These are phyloP conservation scores for Aselliscus stoliczkanus DNA, from an alignment of 2,797 vertebrate species.

Conservation along the genomic window DNA sequence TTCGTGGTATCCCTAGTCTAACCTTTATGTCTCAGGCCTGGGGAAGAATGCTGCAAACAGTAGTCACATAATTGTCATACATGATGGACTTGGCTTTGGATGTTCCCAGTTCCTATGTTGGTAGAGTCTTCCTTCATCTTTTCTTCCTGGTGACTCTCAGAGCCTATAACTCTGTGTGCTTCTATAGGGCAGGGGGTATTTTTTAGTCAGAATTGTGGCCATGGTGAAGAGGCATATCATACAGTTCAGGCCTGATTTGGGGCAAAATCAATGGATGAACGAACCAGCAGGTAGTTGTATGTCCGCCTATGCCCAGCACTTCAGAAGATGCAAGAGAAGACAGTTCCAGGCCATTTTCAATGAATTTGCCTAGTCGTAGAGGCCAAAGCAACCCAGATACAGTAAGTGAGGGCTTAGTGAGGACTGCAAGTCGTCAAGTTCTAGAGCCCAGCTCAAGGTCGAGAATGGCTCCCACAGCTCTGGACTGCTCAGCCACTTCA, in stretches of 20 bases:
- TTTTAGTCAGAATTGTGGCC: background rate
- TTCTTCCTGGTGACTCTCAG: background rate
- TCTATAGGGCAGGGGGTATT: background rate
- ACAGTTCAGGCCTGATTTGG: background rate
- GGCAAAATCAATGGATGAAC: background rate
- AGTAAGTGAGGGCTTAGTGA: background rate
- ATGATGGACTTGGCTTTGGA: background rate
- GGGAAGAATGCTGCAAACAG: background rate
- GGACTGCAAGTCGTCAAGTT: rapidly evolving
- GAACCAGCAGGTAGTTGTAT: background rate
- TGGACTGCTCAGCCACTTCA: background rate
- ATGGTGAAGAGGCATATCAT: background rate
- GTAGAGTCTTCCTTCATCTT: background rate
- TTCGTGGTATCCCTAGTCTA: background rate
- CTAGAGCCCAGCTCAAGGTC: background rate
- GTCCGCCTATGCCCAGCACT: background rate
- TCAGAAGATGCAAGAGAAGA: background rate
- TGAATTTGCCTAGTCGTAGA: background rate
- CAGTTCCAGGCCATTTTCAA: background rate
- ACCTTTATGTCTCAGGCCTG: background rate
- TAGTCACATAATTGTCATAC: background rate
- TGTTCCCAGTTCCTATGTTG: background rate
- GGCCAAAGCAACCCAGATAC: background rate
- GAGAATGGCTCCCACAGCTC: background rate
- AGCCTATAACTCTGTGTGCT: background rate